Base-by-base conservation (phyloP, 2,888 invertebrate genomes). In the Habrosyne pyritoides region DNA sequence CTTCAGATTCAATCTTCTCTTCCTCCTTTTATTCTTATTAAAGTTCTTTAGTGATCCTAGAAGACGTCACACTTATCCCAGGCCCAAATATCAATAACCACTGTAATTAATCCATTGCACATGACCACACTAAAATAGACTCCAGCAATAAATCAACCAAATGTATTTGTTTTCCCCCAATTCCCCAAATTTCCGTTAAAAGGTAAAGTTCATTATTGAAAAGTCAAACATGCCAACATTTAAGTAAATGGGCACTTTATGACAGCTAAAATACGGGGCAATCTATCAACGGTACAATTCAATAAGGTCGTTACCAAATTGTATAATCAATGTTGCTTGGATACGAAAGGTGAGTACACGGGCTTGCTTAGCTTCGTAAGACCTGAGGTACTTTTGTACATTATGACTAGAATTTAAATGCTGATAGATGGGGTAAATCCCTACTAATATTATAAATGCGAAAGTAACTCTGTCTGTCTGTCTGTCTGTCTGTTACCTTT, bases 311-410 rank as follows among this genome's bases (percentile, higher is more conserved):
- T 51, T 52, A 55, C 57, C 30, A 59, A 69, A 61, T 56, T 63
- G 72, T 71, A 55, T 65, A 63, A 71, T 71, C 72, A 50, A 71
- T 71, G 64, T 18, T 18, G 57, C 30, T 54, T 50, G 22, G 49
- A 49, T 26, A 54, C 54, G 18, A 12, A 26, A 6, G 21, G 5
- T 50, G 4, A 10, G 14, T 28, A 21, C 18, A 28, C 10, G 47
- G 1, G 7, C 21, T 47, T 24, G 12, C 6, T 22, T 14, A 21
- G 10, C 21, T 21, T 14, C 18, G 8, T 46, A 21, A 21, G 10
- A 6, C 33, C 33, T 0, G 12, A n/a, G 1, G 1, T 28, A n/a
- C n/a, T n/a, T n/a, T n/a, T n/a, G n/a, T n/a, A n/a, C n/a, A n/a
- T n/a, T n/a, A n/a, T n/a, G n/a, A n/a, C n/a, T n/a, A n/a, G n/a